phyloP scores from a whole-genome alignment of 2,113 vertebrate species.

The Salminus brasiliensis region DNA sequence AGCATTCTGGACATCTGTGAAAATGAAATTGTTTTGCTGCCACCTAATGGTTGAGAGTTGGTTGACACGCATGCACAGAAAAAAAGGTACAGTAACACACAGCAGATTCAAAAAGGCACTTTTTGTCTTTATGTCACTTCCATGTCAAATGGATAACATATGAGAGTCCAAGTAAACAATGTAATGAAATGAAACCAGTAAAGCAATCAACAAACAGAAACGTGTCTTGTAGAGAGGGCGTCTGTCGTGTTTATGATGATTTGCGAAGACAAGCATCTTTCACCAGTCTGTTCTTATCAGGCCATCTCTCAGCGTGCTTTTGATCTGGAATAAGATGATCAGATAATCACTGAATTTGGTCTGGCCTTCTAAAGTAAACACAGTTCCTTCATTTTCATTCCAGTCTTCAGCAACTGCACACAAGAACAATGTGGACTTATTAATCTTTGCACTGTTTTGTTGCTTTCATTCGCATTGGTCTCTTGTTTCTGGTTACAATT shows the following conservation, averaged over 20 bases:
- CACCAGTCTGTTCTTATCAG: conserved; percentile 8
- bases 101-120: conserved; percentile 26
- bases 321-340: background rate
- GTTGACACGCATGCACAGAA: background rate
- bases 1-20: background rate
- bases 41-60: conserved; percentile 7
- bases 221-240: conserved; percentile 9
- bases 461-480: background rate
- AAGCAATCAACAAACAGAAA: conserved; percentile 31
- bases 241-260: background rate
- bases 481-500: conserved; percentile 1
- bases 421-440: background rate
- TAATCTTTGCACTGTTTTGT: background rate
- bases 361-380: background rate
- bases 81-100: background rate
- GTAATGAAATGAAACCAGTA: conserved; percentile 39
- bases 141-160: conserved; percentile 41
- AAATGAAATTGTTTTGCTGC: background rate
- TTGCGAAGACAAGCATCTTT: background rate
- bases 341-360: background rate
- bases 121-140: conserved; percentile 45
- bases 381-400: background rate
- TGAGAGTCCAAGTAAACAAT: conserved; percentile 30
- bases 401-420: background rate
- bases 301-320: background rate